Percentiles rank a stretch among this genome's conserved stretches.
phyloP scores from a whole-genome alignment of 2,113 vertebrate species.

The Setophaga kirtlandii region DNA sequence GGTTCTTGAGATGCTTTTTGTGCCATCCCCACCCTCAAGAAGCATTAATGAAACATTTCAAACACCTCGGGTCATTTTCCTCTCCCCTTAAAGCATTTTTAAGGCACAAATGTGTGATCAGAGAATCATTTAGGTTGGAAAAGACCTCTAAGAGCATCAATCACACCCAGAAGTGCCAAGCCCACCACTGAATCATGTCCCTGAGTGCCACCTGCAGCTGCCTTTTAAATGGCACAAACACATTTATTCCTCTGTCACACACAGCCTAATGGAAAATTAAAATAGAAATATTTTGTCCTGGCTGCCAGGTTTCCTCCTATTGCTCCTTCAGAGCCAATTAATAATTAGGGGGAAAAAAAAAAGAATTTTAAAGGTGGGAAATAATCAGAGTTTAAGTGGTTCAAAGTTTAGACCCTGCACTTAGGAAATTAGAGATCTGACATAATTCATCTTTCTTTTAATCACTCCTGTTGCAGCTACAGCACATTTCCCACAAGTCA shows the following conservation, averaged over 20 bases:
- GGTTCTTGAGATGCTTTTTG: background rate
- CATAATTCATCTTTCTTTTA: background rate
- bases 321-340: background rate
- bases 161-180: background rate
- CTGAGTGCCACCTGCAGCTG: background rate
- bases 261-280: background rate
- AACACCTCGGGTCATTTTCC: fast-evolving
- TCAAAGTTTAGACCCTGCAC: background rate
- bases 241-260: background rate
- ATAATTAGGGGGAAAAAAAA: background rate
- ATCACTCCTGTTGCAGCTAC: background rate
- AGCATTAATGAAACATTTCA: background rate
- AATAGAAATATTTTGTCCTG: background rate
- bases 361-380: background rate
- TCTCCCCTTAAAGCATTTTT: background rate
- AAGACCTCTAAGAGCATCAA: background rate
- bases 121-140: background rate
- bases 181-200: background rate
- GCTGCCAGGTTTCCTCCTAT: background rate
- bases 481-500: background rate
- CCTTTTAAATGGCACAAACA: background rate
- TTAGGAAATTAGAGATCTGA: background rate
- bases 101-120: background rate
- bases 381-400: background rate
- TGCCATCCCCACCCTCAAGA: background rate